Evolutionary conservation across 2,113 vertebrate genomes (phyloP).

Genomic region (Myxocyprinus asiaticus): DNA sequence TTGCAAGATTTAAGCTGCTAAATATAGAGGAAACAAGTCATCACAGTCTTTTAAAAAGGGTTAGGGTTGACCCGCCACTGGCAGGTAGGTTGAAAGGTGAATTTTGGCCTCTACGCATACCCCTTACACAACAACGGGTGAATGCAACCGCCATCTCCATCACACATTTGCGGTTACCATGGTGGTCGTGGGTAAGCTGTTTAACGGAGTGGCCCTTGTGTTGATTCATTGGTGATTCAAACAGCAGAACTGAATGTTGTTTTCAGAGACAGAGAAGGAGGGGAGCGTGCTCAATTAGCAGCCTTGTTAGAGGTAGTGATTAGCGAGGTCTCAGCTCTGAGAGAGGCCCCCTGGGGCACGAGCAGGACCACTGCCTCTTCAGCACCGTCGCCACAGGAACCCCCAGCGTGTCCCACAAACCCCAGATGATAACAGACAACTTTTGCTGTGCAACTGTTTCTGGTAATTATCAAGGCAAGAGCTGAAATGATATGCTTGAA

Average conservation of each 20-base stretch:
- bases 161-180: constrained; percentile 12
- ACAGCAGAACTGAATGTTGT: constrained; percentile 41
- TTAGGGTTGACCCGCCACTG: no score
- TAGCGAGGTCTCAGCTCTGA: constrained; percentile 43
- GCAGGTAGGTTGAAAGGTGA: no score
- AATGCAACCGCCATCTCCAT: background rate
- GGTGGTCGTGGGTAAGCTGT: background rate
- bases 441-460: constrained; percentile 50
- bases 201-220: constrained; percentile 22
- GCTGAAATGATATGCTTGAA: constrained; percentile 44
- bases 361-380: constrained; percentile 36
- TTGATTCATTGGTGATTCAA: constrained; percentile 42
- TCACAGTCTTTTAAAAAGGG: no score
- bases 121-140: background rate
- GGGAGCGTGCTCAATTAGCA: constrained; percentile 49
- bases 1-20: no score
- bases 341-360: constrained; percentile 48
- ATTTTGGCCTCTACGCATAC: background rate
- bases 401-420: constrained; percentile 49
- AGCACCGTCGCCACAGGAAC: constrained; percentile 29
- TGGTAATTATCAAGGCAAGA: constrained; percentile 50
- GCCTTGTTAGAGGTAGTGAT: constrained; percentile 49
- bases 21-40: no score
- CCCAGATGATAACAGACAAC: constrained; percentile 52
- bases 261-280: constrained; percentile 42